A percentile compares a stretch with the other conserved stretches of the same genome.
Evolutionary conservation across 2,113 vertebrate genomes (phyloP).

Genomic region (rat (Rattus norvegicus)): GRCr8 NC_086034.1:91081501-91082000

Average conservation of each 20-base stretch:
- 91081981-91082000: conserved; percentile 26
- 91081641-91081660: conserved; percentile 16
- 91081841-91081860: background rate
- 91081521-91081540: conserved; percentile 62
- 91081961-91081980: background rate
- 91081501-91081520: conserved; percentile 48
- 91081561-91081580: conserved; percentile 66
- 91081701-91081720: background rate
- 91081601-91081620: conserved; percentile 65
- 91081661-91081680: background rate
- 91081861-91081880: background rate
- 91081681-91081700: background rate
- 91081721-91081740: background rate
- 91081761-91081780: background rate
- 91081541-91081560: conserved; percentile 65
- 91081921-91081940: background rate
- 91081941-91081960: background rate
- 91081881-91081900: background rate
- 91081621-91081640: conserved; percentile 22
- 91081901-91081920: background rate
- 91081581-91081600: conserved; percentile 60
- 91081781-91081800: background rate
- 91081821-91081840: background rate
- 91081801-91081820: background rate
- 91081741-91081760: background rate